phyloP scores from a whole-genome alignment of 2,888 invertebrate species.

The Ceramica pisi region DNA sequence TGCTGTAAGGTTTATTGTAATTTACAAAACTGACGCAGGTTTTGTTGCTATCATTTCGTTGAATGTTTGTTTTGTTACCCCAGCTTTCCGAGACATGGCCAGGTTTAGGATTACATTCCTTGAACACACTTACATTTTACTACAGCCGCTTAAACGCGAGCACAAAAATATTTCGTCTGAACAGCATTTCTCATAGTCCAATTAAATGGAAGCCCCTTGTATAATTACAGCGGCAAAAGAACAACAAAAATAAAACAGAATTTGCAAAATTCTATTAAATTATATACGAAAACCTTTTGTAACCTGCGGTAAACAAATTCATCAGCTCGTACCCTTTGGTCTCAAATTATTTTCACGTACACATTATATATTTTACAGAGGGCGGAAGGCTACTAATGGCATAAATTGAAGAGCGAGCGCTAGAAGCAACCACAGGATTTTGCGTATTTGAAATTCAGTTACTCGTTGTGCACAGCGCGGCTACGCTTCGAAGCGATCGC shows the following conservation, averaged over 20 bases:
- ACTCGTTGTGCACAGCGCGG: slow-evolving; percentile 76
- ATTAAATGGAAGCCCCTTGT: slow-evolving; percentile 46
- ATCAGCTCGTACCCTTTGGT: slow-evolving; percentile 73
- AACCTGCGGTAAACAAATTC: slow-evolving; percentile 74
- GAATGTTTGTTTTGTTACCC: slow-evolving; percentile 82
- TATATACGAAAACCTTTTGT: slow-evolving; percentile 64
- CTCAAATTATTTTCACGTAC: slow-evolving; percentile 76
- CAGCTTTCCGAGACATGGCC: slow-evolving; percentile 67
- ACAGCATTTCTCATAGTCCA: slow-evolving; percentile 36
- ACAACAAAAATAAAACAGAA: slow-evolving; percentile 59
- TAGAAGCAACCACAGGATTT: slow-evolving; percentile 85
- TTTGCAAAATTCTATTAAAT: slow-evolving; percentile 59
- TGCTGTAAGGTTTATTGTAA: slow-evolving; percentile 88
- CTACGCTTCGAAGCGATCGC: slow-evolving; percentile 79
- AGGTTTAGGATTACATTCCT: slow-evolving; percentile 70
- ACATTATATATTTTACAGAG: slow-evolving; percentile 78
- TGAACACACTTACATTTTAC: slow-evolving; percentile 52
- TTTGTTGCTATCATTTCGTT: slow-evolving; percentile 83
- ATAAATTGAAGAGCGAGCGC: slow-evolving; percentile 86
- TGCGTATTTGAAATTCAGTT: slow-evolving; percentile 88
- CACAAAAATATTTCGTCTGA: slow-evolving; percentile 51
- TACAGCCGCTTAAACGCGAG: slow-evolving; percentile 50
- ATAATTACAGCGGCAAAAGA: slow-evolving; percentile 51
- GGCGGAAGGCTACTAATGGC: slow-evolving; percentile 85
- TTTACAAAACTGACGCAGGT: slow-evolving; percentile 89